Base-by-base conservation (phyloP, 2,888 invertebrate genomes). In the Thera obeliscata region DNA sequence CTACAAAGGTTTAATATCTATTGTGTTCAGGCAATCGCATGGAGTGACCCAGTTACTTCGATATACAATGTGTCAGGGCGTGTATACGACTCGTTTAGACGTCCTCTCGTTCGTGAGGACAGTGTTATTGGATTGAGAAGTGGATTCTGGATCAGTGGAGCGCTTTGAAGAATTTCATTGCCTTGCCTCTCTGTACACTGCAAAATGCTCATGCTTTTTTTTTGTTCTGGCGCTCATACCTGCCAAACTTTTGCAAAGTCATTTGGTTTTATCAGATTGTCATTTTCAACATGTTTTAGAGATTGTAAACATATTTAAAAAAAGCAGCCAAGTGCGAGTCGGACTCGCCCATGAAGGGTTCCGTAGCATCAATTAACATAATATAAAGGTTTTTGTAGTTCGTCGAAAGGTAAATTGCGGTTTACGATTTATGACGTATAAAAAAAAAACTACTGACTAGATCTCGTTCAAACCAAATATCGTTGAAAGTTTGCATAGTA, bases 111-210 rank as follows among this genome's bases (percentile, higher is more conserved):
- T 61, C 56, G 64, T 43, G 61, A 64, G 58, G 75, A 69, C 69
- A 70, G 64, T 65, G 73, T 63, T 74, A 74, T 75, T 75, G 78
- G 79, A 81, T 83, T 81, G 77, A 77, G 81, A 80, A 80, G 78
- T 76, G 75, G 65, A 56, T 60, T 60, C 56, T 49, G 65, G 59
- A 60, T 65, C 60, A 60, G 60, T 65, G 49, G 12, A 59, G 35
- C 60, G 50, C 60, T 56, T 56, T 65, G 55, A 60, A 50, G 60
- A 60, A 60, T 65, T 65, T 56, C 56, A 60, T 60, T 60, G 41
- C 56, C 11, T 38, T 6, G 48, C 38, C 2, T 46, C 43, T 9
- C 6, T 8, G 55, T 33, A 43, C 2, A 38, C 43, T 61, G 43
- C 46, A 49, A 41, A 22, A 11, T 41, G 49, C 48, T 8, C 48